Evolutionary conservation across 2,888 invertebrate genomes (phyloP).

Genomic region (Polylopha cassiicola): DNA sequence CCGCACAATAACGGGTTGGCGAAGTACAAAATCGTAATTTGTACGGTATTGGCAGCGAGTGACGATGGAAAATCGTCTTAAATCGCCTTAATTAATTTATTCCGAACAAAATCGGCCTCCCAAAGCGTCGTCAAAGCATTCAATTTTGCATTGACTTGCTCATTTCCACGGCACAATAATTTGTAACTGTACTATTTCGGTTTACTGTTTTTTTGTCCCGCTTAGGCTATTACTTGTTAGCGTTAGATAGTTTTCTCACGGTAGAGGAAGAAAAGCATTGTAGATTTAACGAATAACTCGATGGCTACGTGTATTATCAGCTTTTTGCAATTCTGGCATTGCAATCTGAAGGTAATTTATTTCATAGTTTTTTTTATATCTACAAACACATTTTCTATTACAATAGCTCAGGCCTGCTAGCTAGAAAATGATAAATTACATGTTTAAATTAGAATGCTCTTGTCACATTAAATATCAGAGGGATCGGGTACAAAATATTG

Average conservation of each 20-base stretch:
- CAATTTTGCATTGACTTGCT: slow-evolving; percentile 71
- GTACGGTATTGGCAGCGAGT: slow-evolving; percentile 52
- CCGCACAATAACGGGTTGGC: slow-evolving; percentile 42
- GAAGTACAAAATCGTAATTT: slow-evolving; percentile 63
- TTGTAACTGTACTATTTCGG: slow-evolving; percentile 65
- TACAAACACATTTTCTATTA: too few relatives aligned
- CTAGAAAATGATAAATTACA: too few relatives aligned
- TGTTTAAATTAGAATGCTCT: too few relatives aligned
- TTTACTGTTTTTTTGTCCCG: slow-evolving; percentile 59
- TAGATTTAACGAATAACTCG: too few relatives aligned
- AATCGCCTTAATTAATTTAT: slow-evolving; percentile 73
- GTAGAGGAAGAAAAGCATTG: slow-evolving; percentile 58
- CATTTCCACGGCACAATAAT: slow-evolving; percentile 74
- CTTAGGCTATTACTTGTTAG: slow-evolving; percentile 33
- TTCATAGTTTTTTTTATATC: too few relatives aligned
- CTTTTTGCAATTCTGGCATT: too few relatives aligned
- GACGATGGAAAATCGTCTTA: slow-evolving; percentile 61
- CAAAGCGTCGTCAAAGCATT: slow-evolving; percentile 62
- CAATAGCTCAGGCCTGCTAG: too few relatives aligned
- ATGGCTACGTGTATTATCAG: too few relatives aligned
- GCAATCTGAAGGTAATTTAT: too few relatives aligned
- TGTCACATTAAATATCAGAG: background rate
- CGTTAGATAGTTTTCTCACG: slow-evolving; percentile 64
- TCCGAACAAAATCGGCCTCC: slow-evolving; percentile 66
- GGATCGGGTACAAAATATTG: background rate